Evolutionary conservation across 1,140 invertebrate species (phyloP), one percentile per base, ranked within the genome.

Genomic region (Ylistrum balloti): DNA sequence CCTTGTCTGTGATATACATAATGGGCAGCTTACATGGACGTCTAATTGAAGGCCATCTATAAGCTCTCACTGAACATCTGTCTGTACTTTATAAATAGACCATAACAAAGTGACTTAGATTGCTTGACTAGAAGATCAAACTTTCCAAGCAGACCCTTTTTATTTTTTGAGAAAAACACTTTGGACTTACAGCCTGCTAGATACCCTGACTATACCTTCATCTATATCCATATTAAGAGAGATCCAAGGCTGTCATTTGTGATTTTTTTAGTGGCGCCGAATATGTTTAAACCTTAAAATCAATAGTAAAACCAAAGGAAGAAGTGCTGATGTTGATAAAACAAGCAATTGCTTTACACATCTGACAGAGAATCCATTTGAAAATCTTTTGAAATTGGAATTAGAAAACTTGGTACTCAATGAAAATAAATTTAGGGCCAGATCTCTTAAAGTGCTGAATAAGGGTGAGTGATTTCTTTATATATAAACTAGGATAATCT

Each of bases 11-110:
- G n/a, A 74, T 74, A 28, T 74, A 74, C 22, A 74, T 74, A 74
- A 74, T 74, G 22, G 56, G 22, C n/a, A 74, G 56, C 56, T 28
- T 74, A 74, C 56, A 74, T 74, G 56, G 11, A 74, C 7, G 56
- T 74, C 56, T 74, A 74, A 74, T 74, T 74, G 56, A 74, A n/a
- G 56, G 13, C 56, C 56, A 74, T 74, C 56, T 74, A 74, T 74
- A 28, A 11, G 56, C 45, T 7, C 22, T n/a, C n/a, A 74, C n/a
- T 0, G 17, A 74, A n/a, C 56, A 74, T 28, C n/a, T 28, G 56
- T 74, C 56, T 74, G 56, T 22, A 74, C 56, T 74, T 74, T n/a
- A 74, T 28, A 74, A 74, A n/a, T 74, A 74, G 28, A 74, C 22
- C 22, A 2, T 28, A n/a, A 5, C 22, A 28, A 74, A 74, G 56